A percentile compares a stretch with the other conserved stretches of the same genome.
phyloP scores from a whole-genome alignment of 2,888 invertebrate species.

The Cynaeus angustus region DNA sequence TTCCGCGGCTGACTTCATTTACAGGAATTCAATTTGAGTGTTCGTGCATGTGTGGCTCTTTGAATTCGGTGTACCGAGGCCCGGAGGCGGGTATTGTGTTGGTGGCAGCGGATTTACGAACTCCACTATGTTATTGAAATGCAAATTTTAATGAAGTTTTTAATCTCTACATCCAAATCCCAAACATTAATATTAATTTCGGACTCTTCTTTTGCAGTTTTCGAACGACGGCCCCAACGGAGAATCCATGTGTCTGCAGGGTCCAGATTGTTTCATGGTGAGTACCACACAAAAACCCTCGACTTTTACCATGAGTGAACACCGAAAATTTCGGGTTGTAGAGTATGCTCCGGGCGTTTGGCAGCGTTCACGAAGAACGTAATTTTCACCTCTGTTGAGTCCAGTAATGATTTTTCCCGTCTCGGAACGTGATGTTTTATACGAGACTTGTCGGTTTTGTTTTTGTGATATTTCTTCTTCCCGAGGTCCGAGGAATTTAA shows the following conservation, averaged over 20 bases:
- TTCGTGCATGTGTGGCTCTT: slow-evolving; percentile 45
- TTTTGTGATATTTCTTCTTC: slow-evolving; percentile 45
- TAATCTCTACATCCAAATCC: slow-evolving; percentile 51
- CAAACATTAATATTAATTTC: slow-evolving; percentile 59
- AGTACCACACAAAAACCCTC: slow-evolving; percentile 65
- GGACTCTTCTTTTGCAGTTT: slow-evolving; percentile 74
- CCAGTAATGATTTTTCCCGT: slow-evolving; percentile 63
- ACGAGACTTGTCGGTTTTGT: slow-evolving; percentile 49
- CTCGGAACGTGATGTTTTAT: slow-evolving; percentile 55
- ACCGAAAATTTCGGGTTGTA: slow-evolving; percentile 41
- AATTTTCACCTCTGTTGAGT: slow-evolving; percentile 65
- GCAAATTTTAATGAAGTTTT: slow-evolving; percentile 61
- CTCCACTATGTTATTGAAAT: slow-evolving; percentile 56
- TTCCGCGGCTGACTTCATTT: slow-evolving; percentile 40
- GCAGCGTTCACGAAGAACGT: slow-evolving; percentile 58
- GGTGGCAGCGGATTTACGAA: slow-evolving; percentile 50
- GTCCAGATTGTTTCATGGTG: slow-evolving; percentile 83
- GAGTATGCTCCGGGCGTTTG: slow-evolving; percentile 28
- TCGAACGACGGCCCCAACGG: slow-evolving; percentile 78
- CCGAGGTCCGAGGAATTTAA: slow-evolving; percentile 40
- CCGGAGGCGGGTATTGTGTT: slow-evolving; percentile 52
- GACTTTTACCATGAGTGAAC: slow-evolving; percentile 10
- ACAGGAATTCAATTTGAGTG: slow-evolving; percentile 45
- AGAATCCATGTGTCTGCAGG: slow-evolving; percentile 80
- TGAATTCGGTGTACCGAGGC: slow-evolving; percentile 42